These are phyloP conservation scores for Macrocentrus cingulum DNA, from an alignment of 1,140 invertebrate genomes.

Conservation along the genomic window DNA sequence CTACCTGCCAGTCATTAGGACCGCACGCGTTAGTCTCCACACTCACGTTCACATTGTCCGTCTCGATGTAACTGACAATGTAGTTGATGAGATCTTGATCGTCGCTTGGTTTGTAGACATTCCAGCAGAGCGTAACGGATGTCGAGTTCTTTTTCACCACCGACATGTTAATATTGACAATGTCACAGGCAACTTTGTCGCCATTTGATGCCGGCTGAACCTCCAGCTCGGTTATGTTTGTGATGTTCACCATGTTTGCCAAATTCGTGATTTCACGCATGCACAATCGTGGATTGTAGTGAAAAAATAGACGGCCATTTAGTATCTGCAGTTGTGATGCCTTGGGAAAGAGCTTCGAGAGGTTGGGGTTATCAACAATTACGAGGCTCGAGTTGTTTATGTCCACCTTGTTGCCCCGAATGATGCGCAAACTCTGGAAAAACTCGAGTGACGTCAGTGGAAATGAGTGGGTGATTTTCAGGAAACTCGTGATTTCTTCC, in stretches of 20 bases:
- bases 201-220: slow-evolving; percentile 70
- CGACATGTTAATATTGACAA: slow-evolving; percentile 54
- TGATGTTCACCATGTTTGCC: slow-evolving; percentile 46
- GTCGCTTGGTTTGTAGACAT: slow-evolving; percentile 49
- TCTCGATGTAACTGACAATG: slow-evolving; percentile 63
- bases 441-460: slow-evolving; percentile 65
- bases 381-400: slow-evolving; percentile 58
- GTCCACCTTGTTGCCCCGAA: slow-evolving; percentile 59
- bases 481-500: slow-evolving; percentile 63
- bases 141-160: slow-evolving; percentile 49
- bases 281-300: slow-evolving; percentile 78
- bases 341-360: slow-evolving; percentile 37
- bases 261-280: slow-evolving; percentile 66
- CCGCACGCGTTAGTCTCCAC: slow-evolving; percentile 44
- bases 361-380: slow-evolving; percentile 58
- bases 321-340: slow-evolving; percentile 59
- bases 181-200: slow-evolving; percentile 69
- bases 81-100: slow-evolving; percentile 62
- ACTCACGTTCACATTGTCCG: slow-evolving; percentile 58
- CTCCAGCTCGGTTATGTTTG: slow-evolving; percentile 56
- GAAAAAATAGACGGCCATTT: slow-evolving; percentile 69
- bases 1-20: slow-evolving; percentile 43
- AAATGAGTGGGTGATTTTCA: slow-evolving; percentile 65
- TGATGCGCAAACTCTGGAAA: slow-evolving; percentile 62
- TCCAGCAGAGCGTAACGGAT: slow-evolving; percentile 59